Conservation (phyloP, 2,888 invertebrate genomes). For the Odiellus spinosus region DNA sequence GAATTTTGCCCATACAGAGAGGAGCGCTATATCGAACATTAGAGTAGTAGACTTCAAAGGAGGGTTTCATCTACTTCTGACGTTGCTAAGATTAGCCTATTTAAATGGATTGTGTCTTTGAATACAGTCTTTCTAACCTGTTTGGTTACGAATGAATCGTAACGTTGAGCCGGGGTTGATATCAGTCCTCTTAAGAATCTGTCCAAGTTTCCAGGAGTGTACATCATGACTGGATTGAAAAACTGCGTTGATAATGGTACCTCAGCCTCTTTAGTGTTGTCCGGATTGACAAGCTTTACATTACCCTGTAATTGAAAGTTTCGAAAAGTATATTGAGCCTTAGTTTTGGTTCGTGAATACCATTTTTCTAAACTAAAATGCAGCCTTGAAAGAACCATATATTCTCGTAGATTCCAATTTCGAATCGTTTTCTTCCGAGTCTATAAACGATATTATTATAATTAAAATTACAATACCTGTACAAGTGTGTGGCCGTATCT, state of each 20-base stretch:
- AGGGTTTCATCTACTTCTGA: too few species aligned
- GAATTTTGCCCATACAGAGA: too few species aligned
- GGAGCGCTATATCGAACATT: too few species aligned
- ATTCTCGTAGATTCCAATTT: too few species aligned
- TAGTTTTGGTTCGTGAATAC: too few species aligned
- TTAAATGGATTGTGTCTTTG: neutral
- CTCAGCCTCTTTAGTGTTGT: neutral
- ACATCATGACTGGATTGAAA: constrained; percentile 13
- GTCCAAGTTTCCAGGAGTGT: constrained; percentile 12
- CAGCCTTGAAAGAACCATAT: too few species aligned
- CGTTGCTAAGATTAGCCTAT: too few species aligned
- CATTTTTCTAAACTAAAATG: too few species aligned
- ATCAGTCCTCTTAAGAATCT: constrained; percentile 16
- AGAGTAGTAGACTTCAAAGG: too few species aligned
- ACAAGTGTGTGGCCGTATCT: constrained; percentile 26
- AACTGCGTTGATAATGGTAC: neutral
- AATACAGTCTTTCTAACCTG: constrained; percentile 8
- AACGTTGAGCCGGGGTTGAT: constrained; percentile 15
- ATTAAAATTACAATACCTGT: constrained; percentile 6
- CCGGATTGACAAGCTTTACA: neutral
- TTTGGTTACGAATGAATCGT: constrained; percentile 11
- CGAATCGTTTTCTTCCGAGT: too few species aligned
- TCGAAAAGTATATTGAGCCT: too few species aligned
- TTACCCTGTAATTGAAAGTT: neutral
- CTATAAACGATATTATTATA: constrained; percentile 13